Evolutionary conservation across 2,888 invertebrate species (phyloP).

Genomic region (Scaptomyza cyrtandrae): DNA sequence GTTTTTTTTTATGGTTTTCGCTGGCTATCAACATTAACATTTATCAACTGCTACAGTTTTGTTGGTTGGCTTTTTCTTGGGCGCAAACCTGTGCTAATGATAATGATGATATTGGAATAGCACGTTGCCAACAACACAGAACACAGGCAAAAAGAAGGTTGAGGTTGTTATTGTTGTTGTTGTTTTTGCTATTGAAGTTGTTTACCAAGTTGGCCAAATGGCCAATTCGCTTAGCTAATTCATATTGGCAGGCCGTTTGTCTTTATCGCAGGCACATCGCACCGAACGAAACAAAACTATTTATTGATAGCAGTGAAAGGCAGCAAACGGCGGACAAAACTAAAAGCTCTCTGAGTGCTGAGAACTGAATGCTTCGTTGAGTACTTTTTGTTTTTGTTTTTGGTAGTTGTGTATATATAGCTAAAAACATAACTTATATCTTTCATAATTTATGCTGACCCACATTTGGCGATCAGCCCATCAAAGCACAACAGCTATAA

Average conservation of each 20-base stretch:
- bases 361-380: conserved; percentile 26
- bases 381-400: conserved; percentile 28
- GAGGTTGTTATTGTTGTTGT: not conserved
- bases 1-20: conserved; percentile 49
- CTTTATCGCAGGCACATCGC: conserved; percentile 74
- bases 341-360: conserved; percentile 26
- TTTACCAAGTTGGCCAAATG: conserved; percentile 72
- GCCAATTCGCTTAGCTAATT: conserved; percentile 78
- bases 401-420: conserved; percentile 33
- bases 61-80: conserved; percentile 49
- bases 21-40: conserved; percentile 77
- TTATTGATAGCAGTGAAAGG: conserved; percentile 80
- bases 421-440: conserved; percentile 72
- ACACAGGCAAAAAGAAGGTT: conserved; percentile 9
- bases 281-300: conserved; percentile 56
- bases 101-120: conserved; percentile 75
- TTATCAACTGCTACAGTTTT: conserved; percentile 77
- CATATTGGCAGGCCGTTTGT: conserved; percentile 78
- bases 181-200: conserved; percentile 29
- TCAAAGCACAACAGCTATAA: conserved; percentile 31
- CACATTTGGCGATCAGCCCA: conserved; percentile 60
- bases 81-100: conserved; percentile 73
- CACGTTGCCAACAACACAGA: conserved; percentile 23
- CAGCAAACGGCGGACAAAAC: conserved; percentile 39
- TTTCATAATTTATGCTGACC: conserved; percentile 78